Percentiles rank a stretch among this genome's conserved stretches.
Conservation (phyloP, 2,113 vertebrate genomes). For the Argyrosomus japonicus region DNA sequence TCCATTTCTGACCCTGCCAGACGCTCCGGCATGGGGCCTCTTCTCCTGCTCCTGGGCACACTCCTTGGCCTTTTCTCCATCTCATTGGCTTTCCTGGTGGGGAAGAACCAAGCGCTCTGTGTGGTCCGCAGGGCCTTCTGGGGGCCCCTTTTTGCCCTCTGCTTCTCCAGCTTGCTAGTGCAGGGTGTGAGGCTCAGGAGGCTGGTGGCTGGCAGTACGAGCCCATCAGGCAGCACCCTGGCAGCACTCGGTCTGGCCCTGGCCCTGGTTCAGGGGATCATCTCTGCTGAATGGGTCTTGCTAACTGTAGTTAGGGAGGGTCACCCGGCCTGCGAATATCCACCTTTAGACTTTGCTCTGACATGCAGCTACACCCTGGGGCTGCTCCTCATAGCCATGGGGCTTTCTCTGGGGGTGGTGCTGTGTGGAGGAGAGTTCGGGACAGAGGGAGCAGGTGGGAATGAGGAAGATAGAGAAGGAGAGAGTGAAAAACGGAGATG, state of each 20-base stretch:
- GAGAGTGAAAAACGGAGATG: constrained; percentile 87
- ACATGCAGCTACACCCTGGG: constrained; percentile 92
- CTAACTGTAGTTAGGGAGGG: constrained; percentile 92
- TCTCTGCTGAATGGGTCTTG: constrained; percentile 93
- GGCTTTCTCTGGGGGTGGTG: constrained; percentile 88
- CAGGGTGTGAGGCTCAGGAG: constrained; percentile 91
- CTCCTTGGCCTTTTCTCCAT: constrained; percentile 93
- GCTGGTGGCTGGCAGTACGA: constrained; percentile 88
- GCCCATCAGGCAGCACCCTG: constrained; percentile 90
- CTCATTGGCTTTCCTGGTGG: constrained; percentile 94
- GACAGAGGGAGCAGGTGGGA: constrained; percentile 78
- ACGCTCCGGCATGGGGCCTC: constrained; percentile 89
- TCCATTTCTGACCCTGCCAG: constrained; percentile 91
- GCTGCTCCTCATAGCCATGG: constrained; percentile 87
- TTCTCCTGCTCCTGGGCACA: constrained; percentile 93
- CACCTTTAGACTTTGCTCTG: constrained; percentile 94
- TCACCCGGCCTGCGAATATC: constrained; percentile 91
- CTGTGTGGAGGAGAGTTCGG: constrained; percentile 90
- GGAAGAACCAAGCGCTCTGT: constrained; percentile 90
- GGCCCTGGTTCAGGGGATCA: constrained; percentile 93
- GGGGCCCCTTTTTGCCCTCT: constrained; percentile 94
- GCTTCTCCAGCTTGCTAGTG: constrained; percentile 94
- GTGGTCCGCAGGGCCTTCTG: constrained; percentile 91
- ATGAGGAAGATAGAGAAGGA: constrained; percentile 74
- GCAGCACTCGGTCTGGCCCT: constrained; percentile 88